Percentiles rank a stretch among this genome's conserved stretches.
Evolutionary conservation across 1,140 invertebrate species (phyloP).

Genomic region (Cotesia vestalis): DNA sequence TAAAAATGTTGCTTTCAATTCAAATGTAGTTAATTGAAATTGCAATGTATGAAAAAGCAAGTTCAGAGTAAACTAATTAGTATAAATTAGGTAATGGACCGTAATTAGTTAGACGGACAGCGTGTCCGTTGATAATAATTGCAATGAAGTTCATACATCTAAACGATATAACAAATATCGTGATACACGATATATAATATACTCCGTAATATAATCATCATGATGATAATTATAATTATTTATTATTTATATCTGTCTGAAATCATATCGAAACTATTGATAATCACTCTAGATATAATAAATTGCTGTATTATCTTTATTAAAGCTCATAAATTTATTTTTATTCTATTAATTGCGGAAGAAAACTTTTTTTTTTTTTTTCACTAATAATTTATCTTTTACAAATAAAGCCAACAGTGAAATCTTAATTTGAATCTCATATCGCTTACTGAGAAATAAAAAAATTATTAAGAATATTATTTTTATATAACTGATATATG

Average conservation of each 20-base stretch:
- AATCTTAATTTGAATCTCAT: too few species aligned
- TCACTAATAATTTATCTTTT: too few species aligned
- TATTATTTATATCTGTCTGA: slow-evolving; percentile 2
- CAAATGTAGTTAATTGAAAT: neutral
- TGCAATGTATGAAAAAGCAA: neutral
- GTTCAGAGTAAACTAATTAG: slow-evolving; percentile 33
- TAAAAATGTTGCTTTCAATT: too few species aligned
- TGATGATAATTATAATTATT: slow-evolving; percentile 9
- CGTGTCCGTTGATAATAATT: slow-evolving; percentile 30
- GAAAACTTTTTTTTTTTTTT: too few species aligned
- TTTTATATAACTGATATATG: too few species aligned
- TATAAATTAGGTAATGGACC: slow-evolving; percentile 38
- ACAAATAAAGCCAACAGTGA: too few species aligned
- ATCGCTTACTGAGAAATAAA: too few species aligned
- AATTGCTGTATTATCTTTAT: too few species aligned
- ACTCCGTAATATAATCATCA: neutral
- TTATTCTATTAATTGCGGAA: too few species aligned
- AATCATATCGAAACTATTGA: neutral
- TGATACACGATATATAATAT: neutral
- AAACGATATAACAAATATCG: slow-evolving; percentile 12
- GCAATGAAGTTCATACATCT: slow-evolving; percentile 1
- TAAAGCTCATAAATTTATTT: too few species aligned
- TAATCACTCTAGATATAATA: neutral
- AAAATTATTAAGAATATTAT: too few species aligned
- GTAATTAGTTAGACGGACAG: slow-evolving; percentile 27